phyloP scores from a whole-genome alignment of 2,113 vertebrate species.

The Charadrius vociferus region DNA sequence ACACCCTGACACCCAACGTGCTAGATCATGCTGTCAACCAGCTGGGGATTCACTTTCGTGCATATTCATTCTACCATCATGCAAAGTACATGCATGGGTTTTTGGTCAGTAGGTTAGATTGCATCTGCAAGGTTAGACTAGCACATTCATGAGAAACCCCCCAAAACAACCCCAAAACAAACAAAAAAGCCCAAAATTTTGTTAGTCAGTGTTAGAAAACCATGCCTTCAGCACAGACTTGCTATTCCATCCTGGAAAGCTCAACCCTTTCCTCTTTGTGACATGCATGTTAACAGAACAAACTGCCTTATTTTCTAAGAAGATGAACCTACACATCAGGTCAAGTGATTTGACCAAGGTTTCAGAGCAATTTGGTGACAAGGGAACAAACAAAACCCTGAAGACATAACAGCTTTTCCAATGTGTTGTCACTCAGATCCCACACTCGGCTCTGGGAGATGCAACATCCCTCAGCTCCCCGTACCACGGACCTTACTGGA shows the following conservation, averaged over 20 bases:
- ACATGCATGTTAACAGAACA: background rate
- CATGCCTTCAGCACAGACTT: background rate
- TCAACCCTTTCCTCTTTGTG: background rate
- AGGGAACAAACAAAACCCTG: background rate
- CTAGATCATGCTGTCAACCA: background rate
- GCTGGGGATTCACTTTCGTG: background rate
- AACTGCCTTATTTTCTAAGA: background rate
- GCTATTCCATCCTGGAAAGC: background rate
- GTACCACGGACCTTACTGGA: rapidly evolving
- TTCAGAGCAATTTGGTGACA: background rate
- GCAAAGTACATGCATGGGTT: rapidly evolving
- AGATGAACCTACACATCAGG: background rate
- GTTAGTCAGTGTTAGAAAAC: background rate
- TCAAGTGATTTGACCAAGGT: background rate
- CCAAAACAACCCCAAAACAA: background rate
- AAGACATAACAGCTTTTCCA: background rate
- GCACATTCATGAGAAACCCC: background rate
- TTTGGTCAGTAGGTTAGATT: background rate
- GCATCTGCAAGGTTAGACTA: background rate
- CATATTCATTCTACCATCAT: background rate
- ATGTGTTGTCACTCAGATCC: background rate
- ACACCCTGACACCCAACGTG: background rate
- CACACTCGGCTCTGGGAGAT: background rate
- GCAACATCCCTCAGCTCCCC: background rate
- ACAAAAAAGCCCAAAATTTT: rapidly evolving